phyloP scores from a whole-genome alignment of 2,113 vertebrate species.

The Alethe diademata region DNA sequence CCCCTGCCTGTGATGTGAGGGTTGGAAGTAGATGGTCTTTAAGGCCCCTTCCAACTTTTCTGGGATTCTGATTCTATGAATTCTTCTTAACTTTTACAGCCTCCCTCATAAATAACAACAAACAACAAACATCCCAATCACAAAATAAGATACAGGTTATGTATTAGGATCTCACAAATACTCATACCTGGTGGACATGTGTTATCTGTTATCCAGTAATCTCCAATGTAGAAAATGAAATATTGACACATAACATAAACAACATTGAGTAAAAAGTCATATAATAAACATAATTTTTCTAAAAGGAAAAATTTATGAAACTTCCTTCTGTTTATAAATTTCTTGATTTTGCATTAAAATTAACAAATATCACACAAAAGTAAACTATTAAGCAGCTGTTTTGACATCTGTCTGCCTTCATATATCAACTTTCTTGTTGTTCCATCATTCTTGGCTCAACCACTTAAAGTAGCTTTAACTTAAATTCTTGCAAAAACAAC shows the following conservation, averaged over 20 bases:
- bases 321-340: neutral
- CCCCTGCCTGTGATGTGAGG: accelerated
- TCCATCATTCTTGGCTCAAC: neutral
- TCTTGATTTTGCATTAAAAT: neutral
- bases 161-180: neutral
- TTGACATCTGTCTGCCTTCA: neutral
- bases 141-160: neutral
- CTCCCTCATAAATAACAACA: neutral
- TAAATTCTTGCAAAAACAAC: neutral
- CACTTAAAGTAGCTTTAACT: neutral
- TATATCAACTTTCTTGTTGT: neutral
- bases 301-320: neutral
- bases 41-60: neutral
- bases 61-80: neutral
- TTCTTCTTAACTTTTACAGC: neutral
- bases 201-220: neutral
- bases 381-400: neutral
- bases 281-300: neutral
- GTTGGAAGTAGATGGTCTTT: neutral
- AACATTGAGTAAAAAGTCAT: neutral
- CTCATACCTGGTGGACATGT: neutral
- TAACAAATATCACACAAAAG: neutral
- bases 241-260: neutral
- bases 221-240: neutral
- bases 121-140: neutral